Base-by-base conservation (phyloP, 2,113 vertebrate genomes). In the Callaeas wilsoni region DNA sequence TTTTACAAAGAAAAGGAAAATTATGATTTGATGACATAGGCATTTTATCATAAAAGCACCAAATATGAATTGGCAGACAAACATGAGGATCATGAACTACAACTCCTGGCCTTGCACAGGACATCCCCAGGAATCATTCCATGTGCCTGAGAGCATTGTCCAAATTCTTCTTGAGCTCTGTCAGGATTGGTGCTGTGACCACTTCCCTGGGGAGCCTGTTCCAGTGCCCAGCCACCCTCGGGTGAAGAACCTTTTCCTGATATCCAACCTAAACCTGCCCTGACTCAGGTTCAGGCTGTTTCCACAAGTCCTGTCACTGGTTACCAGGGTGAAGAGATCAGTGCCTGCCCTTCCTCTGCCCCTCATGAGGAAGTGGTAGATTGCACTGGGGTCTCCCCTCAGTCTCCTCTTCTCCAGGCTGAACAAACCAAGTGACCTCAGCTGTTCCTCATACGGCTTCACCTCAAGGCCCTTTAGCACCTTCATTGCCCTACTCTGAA, bases 391-490 rank as follows among this genome's bases (percentile, higher is more conserved):
- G 1, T 73, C 5, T 73, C 14, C 3, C 30, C 30, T 63, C 39
- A 78, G 59, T 41, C 9, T 56, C 15, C 41, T 37, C 44, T 27
- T 69, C 65, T 87, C 32, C 67, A 42, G 35, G 14, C 32, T 50
- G 57, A 73, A 35, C 9, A 64, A 42, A 35, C 5, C 17, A 22
- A 56, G 17, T 27, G 14, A 15, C 11, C 21, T 35, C 42, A 64
- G n/a, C 10, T 1, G 1, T 1, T 55, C 5, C 30, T 71, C 16
- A 26, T 0, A 30, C 0, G 0, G 11, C n/a, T 65, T 49, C 26
- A 2, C 42, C 50, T 79, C 49, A 9, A 42, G 35, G 35, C 21
- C 4, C 11, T 71, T 56, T 3, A 18, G 1, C 17, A 19, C 29
- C 23, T 8, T 73, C 3, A 10, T 3, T 22, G 4, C 3, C 5